phyloP scores from a whole-genome alignment of 2,797 vertebrate genomes.

The Chrysocyon brachyurus region DNA sequence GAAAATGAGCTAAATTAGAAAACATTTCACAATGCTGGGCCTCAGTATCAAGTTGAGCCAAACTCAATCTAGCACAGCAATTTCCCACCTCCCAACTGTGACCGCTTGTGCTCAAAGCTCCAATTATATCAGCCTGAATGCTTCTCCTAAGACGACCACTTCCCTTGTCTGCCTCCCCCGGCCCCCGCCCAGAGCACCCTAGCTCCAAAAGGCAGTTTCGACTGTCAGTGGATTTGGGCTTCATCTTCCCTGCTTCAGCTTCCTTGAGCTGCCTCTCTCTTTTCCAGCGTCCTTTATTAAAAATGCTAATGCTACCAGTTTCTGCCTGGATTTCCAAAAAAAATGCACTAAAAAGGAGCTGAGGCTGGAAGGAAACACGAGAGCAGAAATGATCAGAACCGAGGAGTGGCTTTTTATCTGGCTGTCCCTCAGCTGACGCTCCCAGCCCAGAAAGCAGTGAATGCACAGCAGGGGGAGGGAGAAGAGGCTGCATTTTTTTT shows the following conservation, averaged over 20 bases:
- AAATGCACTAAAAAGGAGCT: conserved; percentile 71
- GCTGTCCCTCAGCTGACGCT: conserved; percentile 72
- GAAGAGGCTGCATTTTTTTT: background rate
- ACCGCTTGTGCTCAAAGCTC: conserved; percentile 40
- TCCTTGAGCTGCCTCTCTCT: conserved; percentile 60
- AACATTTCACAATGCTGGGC: conserved; percentile 74
- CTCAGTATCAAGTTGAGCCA: conserved; percentile 72
- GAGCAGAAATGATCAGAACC: conserved; percentile 79
- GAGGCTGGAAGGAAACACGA: conserved; percentile 21
- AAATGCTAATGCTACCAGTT: conserved; percentile 87
- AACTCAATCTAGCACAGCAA: conserved; percentile 62
- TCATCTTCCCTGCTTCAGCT: conserved; percentile 50
- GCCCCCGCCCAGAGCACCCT: background rate
- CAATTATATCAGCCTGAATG: conserved; percentile 56
- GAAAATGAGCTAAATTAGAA: conserved; percentile 81
- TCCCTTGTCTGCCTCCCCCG: background rate
- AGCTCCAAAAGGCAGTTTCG: conserved; percentile 45
- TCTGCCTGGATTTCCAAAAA: conserved; percentile 81
- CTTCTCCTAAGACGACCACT: conserved; percentile 26
- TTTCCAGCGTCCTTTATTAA: conserved; percentile 84
- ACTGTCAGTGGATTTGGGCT: background rate
- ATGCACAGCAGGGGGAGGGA: conserved; percentile 65
- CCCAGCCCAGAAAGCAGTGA: conserved; percentile 47
- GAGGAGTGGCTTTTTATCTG: conserved; percentile 84
- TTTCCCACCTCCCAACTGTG: conserved; percentile 80